Evolutionary conservation across 2,113 vertebrate genomes (phyloP).

Genomic region (Centropristis striata): DNA sequence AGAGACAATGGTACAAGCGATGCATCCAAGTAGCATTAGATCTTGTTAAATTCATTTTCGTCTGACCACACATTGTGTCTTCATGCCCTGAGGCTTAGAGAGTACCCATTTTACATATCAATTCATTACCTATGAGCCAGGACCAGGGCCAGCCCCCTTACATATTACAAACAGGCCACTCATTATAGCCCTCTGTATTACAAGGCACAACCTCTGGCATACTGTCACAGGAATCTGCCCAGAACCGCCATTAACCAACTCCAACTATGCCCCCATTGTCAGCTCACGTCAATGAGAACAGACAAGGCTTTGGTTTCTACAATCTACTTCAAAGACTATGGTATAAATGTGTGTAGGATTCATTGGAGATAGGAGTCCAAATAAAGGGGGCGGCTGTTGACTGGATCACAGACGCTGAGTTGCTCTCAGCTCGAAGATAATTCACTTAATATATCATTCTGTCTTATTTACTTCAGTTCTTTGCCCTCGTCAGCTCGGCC

Average conservation of each 20-base stretch:
- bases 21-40: constrained; percentile 72
- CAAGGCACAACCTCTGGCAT: constrained; percentile 72
- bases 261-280: constrained; percentile 64
- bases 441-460: constrained; percentile 72
- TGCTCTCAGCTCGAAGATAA: constrained; percentile 68
- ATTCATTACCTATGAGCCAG: constrained; percentile 62
- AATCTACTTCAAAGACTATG: constrained; percentile 49
- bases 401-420: constrained; percentile 38
- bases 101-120: constrained; percentile 65
- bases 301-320: constrained; percentile 68
- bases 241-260: constrained; percentile 71
- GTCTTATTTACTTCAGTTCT: constrained; percentile 54
- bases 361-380: constrained; percentile 50
- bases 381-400: constrained; percentile 23
- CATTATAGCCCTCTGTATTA: constrained; percentile 70
- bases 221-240: constrained; percentile 70
- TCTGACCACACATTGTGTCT: constrained; percentile 74
- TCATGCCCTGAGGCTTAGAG: constrained; percentile 45
- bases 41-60: constrained; percentile 78
- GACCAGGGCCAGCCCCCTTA: constrained; percentile 36
- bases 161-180: constrained; percentile 59
- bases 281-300: constrained; percentile 60
- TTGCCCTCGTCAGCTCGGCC: constrained; percentile 43
- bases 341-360: constrained; percentile 42
- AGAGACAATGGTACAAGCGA: constrained; percentile 38